Evolutionary conservation across 2,113 vertebrate genomes (phyloP), one percentile per base, ranked within the genome.

Genomic region (Heterocephalus glaber): DNA sequence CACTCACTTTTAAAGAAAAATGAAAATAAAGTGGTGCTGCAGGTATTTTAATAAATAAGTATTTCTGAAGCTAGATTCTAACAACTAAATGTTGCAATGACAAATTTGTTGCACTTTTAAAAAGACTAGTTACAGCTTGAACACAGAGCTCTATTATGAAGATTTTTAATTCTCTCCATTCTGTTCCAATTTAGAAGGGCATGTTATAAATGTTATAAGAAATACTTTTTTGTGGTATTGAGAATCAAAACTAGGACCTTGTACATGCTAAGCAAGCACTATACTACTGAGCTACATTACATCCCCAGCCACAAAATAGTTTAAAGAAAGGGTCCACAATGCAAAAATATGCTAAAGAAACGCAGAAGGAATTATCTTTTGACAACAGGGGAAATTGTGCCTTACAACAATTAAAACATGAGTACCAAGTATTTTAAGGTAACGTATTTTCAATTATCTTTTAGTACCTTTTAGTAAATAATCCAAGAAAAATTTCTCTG

Each of bases 11-110:
- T 70, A 88, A 86, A 30, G 19, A 81, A 91, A 83, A 83, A n/a
- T 95, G n/a, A n/a, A n/a, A 33, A n/a, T 95, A 49, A 83, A n/a
- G 66, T 41, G 74, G 35, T 76, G 22, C 49, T 85, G 20, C 38
- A 77, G 19, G 12, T 52, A 92, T 87, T 76, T 89, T 87, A 90
- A 87, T 28, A 95, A 91, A 33, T 20, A 95, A 94, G 47, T 61
- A 88, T 52, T 95, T 87, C 30, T 63, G 54, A 77, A 96, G n/a
- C 38, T 77, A 49, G 30, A 77, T 86, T 77, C 30, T 86, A 81
- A 74, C 16, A 94, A 92, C 3, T 38, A 82, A 89, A n/a, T 41
- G 80, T 0, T 80, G 47, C 16, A 54, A 13, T 84, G 86, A 95
- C 84, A 93, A 91, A 82, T 28, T 44, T 60, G 88, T 38, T 17